Evolutionary conservation across 2,888 invertebrate species (phyloP), one percentile per base, ranked within the genome.

Genomic region (Abrostola triplasia): DNA sequence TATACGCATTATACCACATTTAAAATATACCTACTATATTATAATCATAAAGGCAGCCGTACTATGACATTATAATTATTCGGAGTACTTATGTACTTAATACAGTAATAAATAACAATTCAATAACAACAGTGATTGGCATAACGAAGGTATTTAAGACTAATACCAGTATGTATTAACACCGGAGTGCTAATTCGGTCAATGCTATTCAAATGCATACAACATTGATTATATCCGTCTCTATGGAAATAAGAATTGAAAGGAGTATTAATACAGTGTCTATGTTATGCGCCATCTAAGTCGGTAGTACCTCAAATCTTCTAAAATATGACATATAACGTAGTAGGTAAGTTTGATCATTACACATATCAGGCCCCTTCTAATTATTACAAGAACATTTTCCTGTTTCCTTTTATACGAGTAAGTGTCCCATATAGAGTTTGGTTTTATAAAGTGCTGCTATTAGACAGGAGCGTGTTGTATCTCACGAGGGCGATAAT

Each of bases 401-500:
- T 24, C 24, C 13, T 47, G 0, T 13, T 5, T 13, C 6, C 7
- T 24, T 47, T 24, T 47, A 8, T 24, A 36, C n/a, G n/a, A n/a
- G n/a, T n/a, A 35, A 55, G 41, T 37, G 47, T 36, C 57, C 48
- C 37, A 41, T 54, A 47, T 55, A 44, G 40, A 10, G 44, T 49
- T 56, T 66, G 50, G 47, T 48, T 49, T 35, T 54, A 42, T 64
- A 40, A 40, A 54, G 42, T 54, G 38, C 40, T 13, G 49, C 50
- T 59, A 62, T 56, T 72, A 70, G 56, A 79, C 76, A 76, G 63
- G 64, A 75, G 64, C 70, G 64, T 77, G 76, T 82, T 62, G 80
- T 84, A 87, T 86, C 85, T 90, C 85, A 86, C 82, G 86, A 87
- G 87, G 85, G 86, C 88, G 86, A 89, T 91, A 88, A 91, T 90